Evolutionary conservation across 2,113 vertebrate genomes (phyloP).

Genomic region (Copsychus sechellarum): DNA sequence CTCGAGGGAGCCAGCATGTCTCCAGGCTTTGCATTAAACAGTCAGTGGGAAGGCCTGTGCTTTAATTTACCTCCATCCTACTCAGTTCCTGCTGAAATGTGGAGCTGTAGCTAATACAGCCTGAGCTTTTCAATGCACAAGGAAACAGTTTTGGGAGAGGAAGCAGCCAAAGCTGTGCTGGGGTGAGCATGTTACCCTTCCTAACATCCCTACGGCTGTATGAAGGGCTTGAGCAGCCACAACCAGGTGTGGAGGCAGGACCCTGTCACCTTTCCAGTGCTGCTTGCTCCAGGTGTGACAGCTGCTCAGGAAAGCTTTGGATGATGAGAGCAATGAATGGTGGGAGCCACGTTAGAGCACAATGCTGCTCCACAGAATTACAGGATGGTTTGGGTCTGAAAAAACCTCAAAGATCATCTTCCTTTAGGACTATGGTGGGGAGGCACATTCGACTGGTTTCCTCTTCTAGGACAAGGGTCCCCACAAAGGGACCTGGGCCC

Average conservation of each 20-base stretch:
- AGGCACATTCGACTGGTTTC: background rate
- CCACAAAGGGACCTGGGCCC: background rate
- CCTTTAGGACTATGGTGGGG: background rate
- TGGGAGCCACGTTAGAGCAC: background rate
- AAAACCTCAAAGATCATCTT: background rate
- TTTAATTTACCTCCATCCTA: slow-evolving; percentile 30
- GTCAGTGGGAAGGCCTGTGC: slow-evolving; percentile 9
- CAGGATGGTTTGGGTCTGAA: background rate
- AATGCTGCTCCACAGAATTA: background rate
- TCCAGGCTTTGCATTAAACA: slow-evolving; percentile 38
- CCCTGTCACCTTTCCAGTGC: background rate
- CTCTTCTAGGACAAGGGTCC: background rate
- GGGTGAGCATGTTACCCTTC: background rate
- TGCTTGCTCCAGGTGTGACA: background rate
- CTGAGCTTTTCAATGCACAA: background rate
- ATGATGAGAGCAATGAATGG: background rate
- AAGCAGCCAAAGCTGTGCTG: background rate
- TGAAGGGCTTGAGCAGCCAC: background rate
- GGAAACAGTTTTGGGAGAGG: background rate
- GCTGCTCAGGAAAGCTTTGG: background rate
- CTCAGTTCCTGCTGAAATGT: background rate
- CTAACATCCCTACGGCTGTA: background rate
- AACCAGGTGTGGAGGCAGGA: background rate
- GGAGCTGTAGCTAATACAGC: background rate
- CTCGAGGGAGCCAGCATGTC: slow-evolving; percentile 17